These are phyloP conservation scores for Aselliscus stoliczkanus DNA, from an alignment of 2,797 vertebrate species.

Conservation along the genomic window DNA sequence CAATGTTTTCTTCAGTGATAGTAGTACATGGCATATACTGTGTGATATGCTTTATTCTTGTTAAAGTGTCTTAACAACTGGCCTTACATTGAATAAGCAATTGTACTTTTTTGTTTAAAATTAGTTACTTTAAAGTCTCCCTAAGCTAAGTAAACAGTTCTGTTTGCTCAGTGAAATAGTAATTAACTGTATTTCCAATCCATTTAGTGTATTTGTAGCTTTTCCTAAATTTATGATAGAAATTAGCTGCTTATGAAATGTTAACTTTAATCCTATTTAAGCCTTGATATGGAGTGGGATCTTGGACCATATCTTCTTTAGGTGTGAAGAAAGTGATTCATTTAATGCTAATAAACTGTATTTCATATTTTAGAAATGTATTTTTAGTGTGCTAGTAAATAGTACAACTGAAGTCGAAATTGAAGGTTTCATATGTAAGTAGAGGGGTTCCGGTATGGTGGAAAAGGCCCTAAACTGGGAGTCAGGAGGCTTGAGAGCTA, in stretches of 20 bases:
- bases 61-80: not conserved
- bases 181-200: not conserved
- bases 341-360: constrained; percentile 25
- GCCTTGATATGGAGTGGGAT: not conserved
- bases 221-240: constrained; percentile 15
- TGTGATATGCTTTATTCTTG: not conserved
- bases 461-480: not conserved
- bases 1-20: not conserved
- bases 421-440: constrained; percentile 35
- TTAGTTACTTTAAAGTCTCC: not conserved
- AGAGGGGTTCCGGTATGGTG: not conserved
- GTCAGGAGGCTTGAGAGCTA: not conserved
- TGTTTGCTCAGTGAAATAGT: not conserved
- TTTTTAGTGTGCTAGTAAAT: constrained; percentile 36
- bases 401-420: constrained; percentile 19
- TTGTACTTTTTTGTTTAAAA: not conserved
- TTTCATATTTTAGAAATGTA: constrained; percentile 44
- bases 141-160: not conserved
- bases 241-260: not conserved
- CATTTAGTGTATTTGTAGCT: not conserved
- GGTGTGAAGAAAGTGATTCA: constrained; percentile 14
- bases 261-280: constrained; percentile 20
- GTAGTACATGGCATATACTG: rapidly evolving
- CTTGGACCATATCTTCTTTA: not conserved
- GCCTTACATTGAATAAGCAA: not conserved